Percentiles rank a stretch among this genome's conserved stretches.
These are phyloP conservation scores for Peromyscus leucopus DNA, from an alignment of 2,113 vertebrate species.

Conservation along the genomic window DNA sequence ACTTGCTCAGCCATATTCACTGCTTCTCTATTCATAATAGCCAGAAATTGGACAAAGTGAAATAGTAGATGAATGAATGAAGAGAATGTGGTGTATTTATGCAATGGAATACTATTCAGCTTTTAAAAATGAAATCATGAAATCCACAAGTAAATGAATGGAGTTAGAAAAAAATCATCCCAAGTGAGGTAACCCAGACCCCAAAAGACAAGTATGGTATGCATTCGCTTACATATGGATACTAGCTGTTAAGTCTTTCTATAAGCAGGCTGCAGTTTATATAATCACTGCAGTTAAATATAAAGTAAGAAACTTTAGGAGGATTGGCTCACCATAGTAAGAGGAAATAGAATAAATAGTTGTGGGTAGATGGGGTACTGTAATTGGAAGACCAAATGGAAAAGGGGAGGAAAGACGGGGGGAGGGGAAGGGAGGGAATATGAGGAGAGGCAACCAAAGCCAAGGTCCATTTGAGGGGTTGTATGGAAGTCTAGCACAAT, in stretches of 20 bases:
- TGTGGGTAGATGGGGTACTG: not conserved
- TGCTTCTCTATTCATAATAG: not conserved
- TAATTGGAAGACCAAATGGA: not conserved
- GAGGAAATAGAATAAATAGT: not conserved
- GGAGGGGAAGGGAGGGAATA: not conserved
- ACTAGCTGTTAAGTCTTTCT: not conserved
- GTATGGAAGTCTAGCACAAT: not conserved
- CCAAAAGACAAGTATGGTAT: not conserved
- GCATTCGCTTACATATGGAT: no score
- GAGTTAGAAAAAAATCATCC: not conserved
- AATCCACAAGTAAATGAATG: not conserved
- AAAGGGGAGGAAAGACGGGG: not conserved
- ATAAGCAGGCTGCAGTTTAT: not conserved
- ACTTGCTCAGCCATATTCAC: not conserved
- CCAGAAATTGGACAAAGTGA: not conserved
- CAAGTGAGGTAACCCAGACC: not conserved
- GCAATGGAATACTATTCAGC: not conserved
- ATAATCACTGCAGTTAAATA: not conserved
- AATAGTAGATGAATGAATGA: not conserved
- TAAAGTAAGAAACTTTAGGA: not conserved
- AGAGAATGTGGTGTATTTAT: not conserved
- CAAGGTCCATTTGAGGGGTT: not conserved
- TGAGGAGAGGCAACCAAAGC: not conserved
- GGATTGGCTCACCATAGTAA: not conserved
- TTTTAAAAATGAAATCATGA: not conserved